Conservation (phyloP, 2,113 vertebrate species). For the Sciurus niger region DNA sequence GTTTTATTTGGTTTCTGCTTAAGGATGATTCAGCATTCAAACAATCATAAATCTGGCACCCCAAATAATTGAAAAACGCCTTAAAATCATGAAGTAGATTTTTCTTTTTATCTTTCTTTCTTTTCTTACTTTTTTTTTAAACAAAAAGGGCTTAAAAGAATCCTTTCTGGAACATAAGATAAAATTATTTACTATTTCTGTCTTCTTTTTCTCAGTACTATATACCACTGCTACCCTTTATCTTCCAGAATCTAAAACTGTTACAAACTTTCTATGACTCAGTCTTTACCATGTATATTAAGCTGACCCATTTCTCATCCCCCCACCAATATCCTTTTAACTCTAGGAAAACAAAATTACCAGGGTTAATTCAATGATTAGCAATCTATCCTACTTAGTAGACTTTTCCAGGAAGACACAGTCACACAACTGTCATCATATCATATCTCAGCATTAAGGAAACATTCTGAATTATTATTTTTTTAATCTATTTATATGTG, state of each 20-base stretch:
- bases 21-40: not conserved
- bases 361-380: not conserved
- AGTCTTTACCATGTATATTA: not conserved
- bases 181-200: not conserved
- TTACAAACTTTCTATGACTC: not conserved
- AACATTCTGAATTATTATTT: not conserved
- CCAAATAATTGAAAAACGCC: not conserved
- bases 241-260: not conserved
- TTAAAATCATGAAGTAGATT: not conserved
- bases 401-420: not conserved
- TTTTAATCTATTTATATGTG: too few species aligned
- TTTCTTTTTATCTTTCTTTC: not conserved
- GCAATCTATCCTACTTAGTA: not conserved
- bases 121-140: not conserved
- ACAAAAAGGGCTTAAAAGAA: not conserved
- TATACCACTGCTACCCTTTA: not conserved
- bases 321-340: not conserved
- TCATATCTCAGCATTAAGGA: not conserved
- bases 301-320: not conserved
- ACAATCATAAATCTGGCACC: not conserved
- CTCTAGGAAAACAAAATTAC: not conserved
- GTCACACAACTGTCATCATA: not conserved
- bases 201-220: not conserved
- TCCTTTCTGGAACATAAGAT: not conserved
- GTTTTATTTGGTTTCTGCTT: not conserved